Evolutionary conservation across 2,113 vertebrate species (phyloP).

Genomic region (Clarias macrocephalus): DNA sequence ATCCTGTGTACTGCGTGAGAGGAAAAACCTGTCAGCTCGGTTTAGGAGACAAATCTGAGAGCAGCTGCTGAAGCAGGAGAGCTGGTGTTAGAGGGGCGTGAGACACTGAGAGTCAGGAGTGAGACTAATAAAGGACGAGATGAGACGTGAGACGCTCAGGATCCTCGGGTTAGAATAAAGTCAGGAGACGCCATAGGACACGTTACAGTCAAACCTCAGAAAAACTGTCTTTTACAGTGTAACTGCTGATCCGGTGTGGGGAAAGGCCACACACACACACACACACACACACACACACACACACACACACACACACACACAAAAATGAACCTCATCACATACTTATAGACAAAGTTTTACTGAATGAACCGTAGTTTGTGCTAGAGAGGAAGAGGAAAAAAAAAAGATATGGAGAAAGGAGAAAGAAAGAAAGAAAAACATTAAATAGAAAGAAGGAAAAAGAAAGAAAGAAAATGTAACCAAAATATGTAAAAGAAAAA

Average conservation of each 20-base stretch:
- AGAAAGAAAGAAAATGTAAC: not conserved
- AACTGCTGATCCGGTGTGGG: not conserved
- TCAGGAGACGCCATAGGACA: not conserved
- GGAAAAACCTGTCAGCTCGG: not conserved
- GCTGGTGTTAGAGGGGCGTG: not conserved
- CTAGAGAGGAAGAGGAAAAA: not conserved
- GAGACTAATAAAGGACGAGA: not conserved
- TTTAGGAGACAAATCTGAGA: not conserved
- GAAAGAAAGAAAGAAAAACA: not conserved
- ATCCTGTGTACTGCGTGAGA: not conserved
- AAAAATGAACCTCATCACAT: too few relatives aligned
- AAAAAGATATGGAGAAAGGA: not conserved
- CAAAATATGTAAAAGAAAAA: too few relatives aligned
- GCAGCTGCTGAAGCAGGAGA: not conserved
- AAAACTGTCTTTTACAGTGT: not conserved
- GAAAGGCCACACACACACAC: not conserved
- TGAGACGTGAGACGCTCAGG: not conserved
- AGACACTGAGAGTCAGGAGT: not conserved
- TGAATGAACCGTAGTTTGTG: too few relatives aligned
- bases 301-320: not conserved
- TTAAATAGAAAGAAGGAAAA: not conserved
- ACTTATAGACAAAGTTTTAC: too few relatives aligned
- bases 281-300: conserved; percentile 3
- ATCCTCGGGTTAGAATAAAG: not conserved
- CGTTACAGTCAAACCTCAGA: not conserved